Base-by-base conservation (phyloP, 2,888 invertebrate species). In the Ophion costatus region DNA sequence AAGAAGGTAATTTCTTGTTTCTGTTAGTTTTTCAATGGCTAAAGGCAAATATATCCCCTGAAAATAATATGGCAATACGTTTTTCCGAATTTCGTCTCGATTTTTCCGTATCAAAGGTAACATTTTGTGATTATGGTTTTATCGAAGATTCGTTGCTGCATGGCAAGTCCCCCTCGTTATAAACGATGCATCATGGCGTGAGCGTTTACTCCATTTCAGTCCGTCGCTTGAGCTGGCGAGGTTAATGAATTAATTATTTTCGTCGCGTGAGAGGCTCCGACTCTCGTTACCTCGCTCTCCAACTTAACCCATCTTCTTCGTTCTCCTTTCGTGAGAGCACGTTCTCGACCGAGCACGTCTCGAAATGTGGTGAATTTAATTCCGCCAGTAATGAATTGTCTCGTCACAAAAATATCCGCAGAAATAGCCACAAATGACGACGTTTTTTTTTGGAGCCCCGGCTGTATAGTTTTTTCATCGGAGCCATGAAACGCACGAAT, bases 171-270 rank as follows among this genome's bases (percentile, higher is more conserved):
- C 3, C 5, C 51, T 29, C 24, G 20, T 63, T 14, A 63, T 24
- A 14, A 2, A 24, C 10, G 24, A 42, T 22, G 73, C 20, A 61
- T 10, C 9, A n/a, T 17, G 14, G 22, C 42, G 29, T 42, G 57
- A 22, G 22, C 20, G 61, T 69, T 67, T 10, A 67, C 9, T 33
- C 61, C 22, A 66, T 51, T 76, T 24, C 38, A n/a, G 17, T 56
- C 64, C 42, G 22, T 66, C 66, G 29, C 74, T 56, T 63, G 29
- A 74, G 63, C 42, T 63, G 24, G 29, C 38, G 67, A 7, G 45
- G 61, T 61, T 82, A 61, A 78, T 74, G 66, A 82, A 82, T 78
- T 82, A 63, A 78, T 78, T 74, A 78, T 73, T 78, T 59, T 74
- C 66, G 67, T 64, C 33, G 33, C 59, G 45, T 22, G 57, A 33